Conservation (phyloP, 2,888 invertebrate species). For the Notodonta dromedarius region DNA sequence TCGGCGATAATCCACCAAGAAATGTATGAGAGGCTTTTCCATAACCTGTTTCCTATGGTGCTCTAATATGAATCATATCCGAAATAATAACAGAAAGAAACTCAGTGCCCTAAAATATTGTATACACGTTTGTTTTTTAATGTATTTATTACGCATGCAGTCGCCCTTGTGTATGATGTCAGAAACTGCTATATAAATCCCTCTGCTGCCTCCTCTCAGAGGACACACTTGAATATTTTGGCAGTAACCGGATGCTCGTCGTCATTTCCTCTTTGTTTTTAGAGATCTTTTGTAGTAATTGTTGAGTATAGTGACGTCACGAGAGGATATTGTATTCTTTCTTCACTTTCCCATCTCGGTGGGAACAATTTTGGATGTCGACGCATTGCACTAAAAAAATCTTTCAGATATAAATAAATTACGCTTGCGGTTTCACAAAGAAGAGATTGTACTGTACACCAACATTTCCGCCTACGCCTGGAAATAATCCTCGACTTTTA, state of each 20-base stretch:
- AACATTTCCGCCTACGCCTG: neutral
- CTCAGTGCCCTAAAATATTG: neutral
- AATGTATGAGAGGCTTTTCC: too few relatives aligned
- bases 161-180: neutral
- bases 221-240: neutral
- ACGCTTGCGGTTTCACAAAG: too few relatives aligned
- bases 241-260: neutral
- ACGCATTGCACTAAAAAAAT: neutral
- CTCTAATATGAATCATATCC: neutral
- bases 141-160: neutral
- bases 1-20: too few relatives aligned
- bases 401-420: neutral
- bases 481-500: neutral
- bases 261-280: neutral
- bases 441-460: too few relatives aligned
- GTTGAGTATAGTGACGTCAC: neutral
- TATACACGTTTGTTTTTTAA: neutral
- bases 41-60: too few relatives aligned
- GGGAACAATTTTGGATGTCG: neutral
- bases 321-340: neutral
- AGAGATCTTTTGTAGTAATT: conserved; percentile 7
- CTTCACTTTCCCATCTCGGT: neutral
- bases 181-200: neutral
- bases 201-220: neutral
- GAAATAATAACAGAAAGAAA: neutral